These are phyloP conservation scores for Phodopus roborovskii DNA, from an alignment of 2,113 vertebrate species.

Conservation along the genomic window DNA sequence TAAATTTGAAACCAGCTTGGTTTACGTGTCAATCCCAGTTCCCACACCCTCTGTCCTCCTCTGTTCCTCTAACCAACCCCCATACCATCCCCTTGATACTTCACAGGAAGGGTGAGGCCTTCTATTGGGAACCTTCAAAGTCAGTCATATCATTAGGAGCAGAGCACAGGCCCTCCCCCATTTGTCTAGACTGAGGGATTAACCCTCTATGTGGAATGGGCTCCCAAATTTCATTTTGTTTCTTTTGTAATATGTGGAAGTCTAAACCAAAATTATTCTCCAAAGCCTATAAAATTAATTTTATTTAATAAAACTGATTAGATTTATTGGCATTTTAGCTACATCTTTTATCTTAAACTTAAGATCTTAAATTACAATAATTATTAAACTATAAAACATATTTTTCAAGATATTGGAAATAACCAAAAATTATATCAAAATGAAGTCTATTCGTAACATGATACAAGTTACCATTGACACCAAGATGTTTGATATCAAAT, in stretches of 20 bases:
- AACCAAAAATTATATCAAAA: neutral
- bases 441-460: neutral
- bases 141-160: too few relatives aligned
- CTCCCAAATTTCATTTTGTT: neutral
- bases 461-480: neutral
- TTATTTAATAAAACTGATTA: neutral
- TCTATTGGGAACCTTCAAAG: too few relatives aligned
- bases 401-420: slow-evolving; percentile 23
- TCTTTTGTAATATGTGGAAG: neutral
- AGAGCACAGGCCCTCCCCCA: too few relatives aligned
- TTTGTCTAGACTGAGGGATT: too few relatives aligned
- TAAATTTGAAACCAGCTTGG: too few relatives aligned
- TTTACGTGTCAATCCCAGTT: too few relatives aligned
- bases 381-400: slow-evolving; percentile 53
- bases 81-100: too few relatives aligned
- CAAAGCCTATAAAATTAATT: neutral
- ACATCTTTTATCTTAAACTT: slow-evolving; percentile 7
- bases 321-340: neutral
- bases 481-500: slow-evolving; percentile 41
- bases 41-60: too few relatives aligned
- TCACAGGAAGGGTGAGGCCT: too few relatives aligned
- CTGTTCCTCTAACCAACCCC: too few relatives aligned
- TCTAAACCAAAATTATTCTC: slow-evolving; percentile 8
- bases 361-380: neutral
- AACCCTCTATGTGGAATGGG: too few relatives aligned